Evolutionary conservation across 2,113 vertebrate species (phyloP), one percentile per base, ranked within the genome.

Genomic region (Salminus brasiliensis): DNA sequence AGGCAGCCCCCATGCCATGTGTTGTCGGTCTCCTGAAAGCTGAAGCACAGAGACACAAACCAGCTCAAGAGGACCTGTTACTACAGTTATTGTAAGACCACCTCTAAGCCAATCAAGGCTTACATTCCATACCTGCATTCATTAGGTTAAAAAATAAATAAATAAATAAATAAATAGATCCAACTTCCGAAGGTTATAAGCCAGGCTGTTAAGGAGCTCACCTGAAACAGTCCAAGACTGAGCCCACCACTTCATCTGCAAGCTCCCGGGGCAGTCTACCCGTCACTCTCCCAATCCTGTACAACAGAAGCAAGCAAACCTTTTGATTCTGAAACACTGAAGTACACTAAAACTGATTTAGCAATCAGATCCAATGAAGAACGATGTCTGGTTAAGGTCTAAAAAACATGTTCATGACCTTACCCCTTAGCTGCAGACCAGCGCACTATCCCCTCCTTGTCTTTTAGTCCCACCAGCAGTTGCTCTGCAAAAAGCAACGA

Each of bases 391-490:
- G 6, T 45, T 4, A n/a, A 49, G 4, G 1, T 49, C 36, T 39
- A 5, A 39, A 39, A 9, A 9, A 9, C 36, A 39, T 5, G 36
- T 39, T 39, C 9, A 39, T 21, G 70, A 36, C 29, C 71, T 72
- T 92, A 99, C 98, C 98, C 97, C 86, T 99, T 99, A 74, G 97
- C 97, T 36, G 97, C 96, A 88, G 98, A 98, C 98, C 97, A 99
- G 65, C 97, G 94, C 63, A 99, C 98, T 1, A 98, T 91, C 0
- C 96, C 98, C 87, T 99, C 96, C 83, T 95, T 97, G 91, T 99
- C 97, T 87, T 98, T 99, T 86, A 99, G 87, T 52, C 96, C 97
- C 47, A 94, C 86, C 88, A 99, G 85, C 65, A 99, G 92, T 88
- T 96, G 93, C 77, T 98, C 97, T 99, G 91, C 34, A 89, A 88